A percentile compares a stretch with the other conserved stretches of the same genome.
These are phyloP conservation scores for Oligia fasciuncula DNA, from an alignment of 2,888 invertebrate genomes.

Conservation along the genomic window DNA sequence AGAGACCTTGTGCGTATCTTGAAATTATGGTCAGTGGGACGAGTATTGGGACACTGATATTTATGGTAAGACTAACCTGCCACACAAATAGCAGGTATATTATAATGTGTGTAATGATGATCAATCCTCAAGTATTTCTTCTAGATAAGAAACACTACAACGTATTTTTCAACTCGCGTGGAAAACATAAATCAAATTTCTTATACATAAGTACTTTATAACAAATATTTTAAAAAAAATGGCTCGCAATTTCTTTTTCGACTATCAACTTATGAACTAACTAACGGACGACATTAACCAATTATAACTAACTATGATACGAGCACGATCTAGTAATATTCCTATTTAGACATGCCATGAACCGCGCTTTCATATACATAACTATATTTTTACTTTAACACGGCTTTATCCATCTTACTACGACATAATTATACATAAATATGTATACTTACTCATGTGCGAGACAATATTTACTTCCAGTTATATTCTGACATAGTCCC, in stretches of 20 bases:
- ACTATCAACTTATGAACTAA: too few species aligned
- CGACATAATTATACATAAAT: too few species aligned
- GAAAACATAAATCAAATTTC: background rate
- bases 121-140: background rate
- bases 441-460: background rate
- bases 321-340: too few species aligned
- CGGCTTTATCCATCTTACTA: too few species aligned
- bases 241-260: background rate
- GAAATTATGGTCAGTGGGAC: constrained; percentile 85
- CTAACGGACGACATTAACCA: too few species aligned
- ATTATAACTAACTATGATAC: too few species aligned
- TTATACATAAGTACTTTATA: background rate
- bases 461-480: constrained; percentile 74
- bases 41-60: constrained; percentile 88
- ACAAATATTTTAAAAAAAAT: background rate
- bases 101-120: background rate
- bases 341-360: too few species aligned
- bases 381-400: too few species aligned
- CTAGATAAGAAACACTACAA: background rate
- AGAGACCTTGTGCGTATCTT: constrained; percentile 90
- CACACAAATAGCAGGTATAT: background rate
- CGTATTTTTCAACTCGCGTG: background rate
- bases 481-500: constrained; percentile 91
- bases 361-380: too few species aligned
- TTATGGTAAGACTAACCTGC: constrained; percentile 87